Base-by-base conservation (phyloP, 2,888 invertebrate genomes). In the Sussaba pulchella region DNA sequence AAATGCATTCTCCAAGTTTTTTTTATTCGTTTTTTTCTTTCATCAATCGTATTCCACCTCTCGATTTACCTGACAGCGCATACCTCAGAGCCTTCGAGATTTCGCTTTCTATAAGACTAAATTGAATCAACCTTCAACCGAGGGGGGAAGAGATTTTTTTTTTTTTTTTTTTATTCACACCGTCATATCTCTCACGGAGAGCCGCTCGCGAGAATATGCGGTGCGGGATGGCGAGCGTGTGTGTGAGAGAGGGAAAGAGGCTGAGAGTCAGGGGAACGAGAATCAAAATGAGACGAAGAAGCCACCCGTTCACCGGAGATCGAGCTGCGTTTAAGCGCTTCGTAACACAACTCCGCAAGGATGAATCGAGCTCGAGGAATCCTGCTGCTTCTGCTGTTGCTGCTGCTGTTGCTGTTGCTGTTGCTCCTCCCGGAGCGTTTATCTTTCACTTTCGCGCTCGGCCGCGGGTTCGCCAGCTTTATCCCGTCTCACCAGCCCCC, bases 311-410 rank as follows among this genome's bases (percentile, higher is more conserved):
- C 24, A 24, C 39, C 21, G 39, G 17, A 45, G 64, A 52, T 24
- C 14, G 31, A 14, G 26, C 14, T 26, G 52, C 52, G 52, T 54
- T 54, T 3, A 57, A 31, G n/a, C 31, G 31, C 61, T 36, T 54
- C 47, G 19, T 67, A 54, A 47, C 31, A 17, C 39, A 81, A 69
- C 57, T 73, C 63, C 36, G 64, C 80, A 66, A 72, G 73, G 74
- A 83, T 84, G 83, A 83, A 84, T 84, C 83, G 83, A 77, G 74
- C 75, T 36, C 74, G 75, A 81, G 82, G 84, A 84, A 84, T 84
- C 70, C 66, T 59, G 75, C 31, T 31, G 31, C 31, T 31, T 2
- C 31, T 31, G 31, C 6, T 31, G 31, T 6, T 31, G 31, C 63
- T 81, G 67, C 79, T 77, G 80, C 77, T 69, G 72, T n/a, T 31